phyloP scores from a whole-genome alignment of 2,113 vertebrate genomes.

The Pomatostomus ruficeps region DNA sequence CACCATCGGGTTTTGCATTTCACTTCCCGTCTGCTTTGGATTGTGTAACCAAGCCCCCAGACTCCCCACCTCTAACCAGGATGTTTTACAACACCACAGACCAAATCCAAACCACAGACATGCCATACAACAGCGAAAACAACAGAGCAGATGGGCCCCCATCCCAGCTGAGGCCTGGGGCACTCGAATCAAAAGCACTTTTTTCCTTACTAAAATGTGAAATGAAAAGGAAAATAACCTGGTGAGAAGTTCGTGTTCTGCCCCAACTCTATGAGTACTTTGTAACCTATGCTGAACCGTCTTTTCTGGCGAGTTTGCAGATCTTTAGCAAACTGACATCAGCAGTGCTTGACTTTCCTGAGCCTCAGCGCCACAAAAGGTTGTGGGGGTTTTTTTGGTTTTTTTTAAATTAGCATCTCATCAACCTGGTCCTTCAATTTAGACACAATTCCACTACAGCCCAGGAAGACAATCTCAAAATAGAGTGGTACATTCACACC shows the following conservation, averaged over 20 bases:
- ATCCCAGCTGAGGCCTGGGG: not conserved
- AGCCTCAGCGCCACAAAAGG: not conserved
- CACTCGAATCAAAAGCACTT: not conserved
- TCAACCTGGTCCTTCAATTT: not conserved
- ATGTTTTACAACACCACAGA: not conserved
- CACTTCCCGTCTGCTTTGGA: not conserved
- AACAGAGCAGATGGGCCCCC: not conserved
- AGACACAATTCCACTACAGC: accelerated
- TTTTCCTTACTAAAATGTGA: not conserved
- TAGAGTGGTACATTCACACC: not conserved
- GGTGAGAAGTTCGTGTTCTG: not conserved
- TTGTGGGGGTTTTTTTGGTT: not conserved
- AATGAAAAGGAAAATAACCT: not conserved
- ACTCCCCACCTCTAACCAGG: not conserved
- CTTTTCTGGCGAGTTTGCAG: not conserved
- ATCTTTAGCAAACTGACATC: not conserved
- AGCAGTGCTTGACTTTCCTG: not conserved
- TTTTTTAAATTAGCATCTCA: not conserved
- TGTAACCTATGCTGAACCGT: not conserved
- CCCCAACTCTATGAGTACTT: not conserved
- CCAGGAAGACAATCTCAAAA: not conserved
- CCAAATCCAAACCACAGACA: conserved; percentile 5
- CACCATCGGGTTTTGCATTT: not conserved
- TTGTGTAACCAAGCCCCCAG: conserved; percentile 2
- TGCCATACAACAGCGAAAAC: not conserved